These are phyloP conservation scores for Micoletzkya japonica DNA, from an alignment of 2,888 invertebrate species.

Conservation along the genomic window DNA sequence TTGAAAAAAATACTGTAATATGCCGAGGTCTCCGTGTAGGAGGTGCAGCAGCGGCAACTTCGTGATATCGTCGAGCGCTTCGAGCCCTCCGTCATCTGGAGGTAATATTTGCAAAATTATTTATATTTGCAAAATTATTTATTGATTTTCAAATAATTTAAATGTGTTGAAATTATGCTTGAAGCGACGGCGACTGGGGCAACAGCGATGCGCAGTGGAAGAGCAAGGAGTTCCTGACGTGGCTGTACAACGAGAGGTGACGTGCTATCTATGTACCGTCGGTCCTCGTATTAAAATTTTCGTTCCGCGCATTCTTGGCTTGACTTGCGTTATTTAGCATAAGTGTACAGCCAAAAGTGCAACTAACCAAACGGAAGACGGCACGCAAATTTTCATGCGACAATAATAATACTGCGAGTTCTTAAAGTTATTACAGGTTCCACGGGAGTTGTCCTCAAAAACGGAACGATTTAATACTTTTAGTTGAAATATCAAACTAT, in stretches of 20 bases:
- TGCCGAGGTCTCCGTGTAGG: conserved; percentile 68
- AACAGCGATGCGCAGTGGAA: conserved; percentile 76
- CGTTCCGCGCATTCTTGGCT: neutral
- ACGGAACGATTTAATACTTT: no score
- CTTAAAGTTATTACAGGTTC: no score
- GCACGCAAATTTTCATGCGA: no score
- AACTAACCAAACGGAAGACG: no score
- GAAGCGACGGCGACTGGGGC: conserved; percentile 89
- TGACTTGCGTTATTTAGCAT: no score
- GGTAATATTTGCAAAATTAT: conserved; percentile 12
- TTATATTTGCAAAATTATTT: no score
- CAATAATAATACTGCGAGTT: no score
- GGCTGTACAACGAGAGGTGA: conserved; percentile 86
- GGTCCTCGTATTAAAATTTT: neutral
- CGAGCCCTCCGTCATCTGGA: conserved; percentile 79
- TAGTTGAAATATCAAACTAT: no score
- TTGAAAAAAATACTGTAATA: no score
- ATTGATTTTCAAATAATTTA: neutral
- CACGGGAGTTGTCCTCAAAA: no score
- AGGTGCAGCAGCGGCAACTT: conserved; percentile 60
- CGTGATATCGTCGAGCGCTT: conserved; percentile 66
- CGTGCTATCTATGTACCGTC: no score
- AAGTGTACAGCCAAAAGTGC: no score
- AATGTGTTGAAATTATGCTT: neutral
- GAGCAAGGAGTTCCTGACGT: conserved; percentile 81